Base-by-base conservation (phyloP, 30 jellyfish, hydroid and myxozoan species). In the Hydra vulgaris region DNA sequence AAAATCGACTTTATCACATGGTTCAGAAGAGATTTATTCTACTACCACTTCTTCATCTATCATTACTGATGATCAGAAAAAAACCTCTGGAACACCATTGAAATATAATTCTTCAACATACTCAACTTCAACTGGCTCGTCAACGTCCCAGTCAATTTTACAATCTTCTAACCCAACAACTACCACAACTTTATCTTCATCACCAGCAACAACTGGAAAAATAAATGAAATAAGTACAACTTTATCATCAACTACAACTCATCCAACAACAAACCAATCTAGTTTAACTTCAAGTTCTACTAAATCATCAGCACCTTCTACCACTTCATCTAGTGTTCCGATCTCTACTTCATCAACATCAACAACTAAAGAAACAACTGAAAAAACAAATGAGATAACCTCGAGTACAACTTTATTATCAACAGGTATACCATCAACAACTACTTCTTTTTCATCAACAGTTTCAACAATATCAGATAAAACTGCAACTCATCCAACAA, bases 291-390 rank as follows among this genome's bases (percentile, higher is more conserved):
- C n/a, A n/a, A n/a, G n/a, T n/a, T n/a, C n/a, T 1, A 53, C 27
- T 16, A 20, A 25, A 74, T 80, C 87, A 3, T 66, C 87, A 80
- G 67, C 87, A 67, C 72, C 73, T 8, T 85, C 73, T 5, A 67
- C 87, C 7, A 80, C 85, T 15, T 18, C 21, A 17, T 68, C 85
- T 8, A 12, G 74, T 1, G 67, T 52, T 0, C 16, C 85, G 4
- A 20, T 40, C 19, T 18, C 85, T 8, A 23, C 85, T 27, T 18
- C 26, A 23, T 21, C 17, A 0, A 21, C 85, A 7, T 22, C 85
- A 1, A 1, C 27, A 52, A 27, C 54, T 1, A n/a, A 87, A 8
- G 18, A 86, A 19, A 54, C 74, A 21, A 54, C 21, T 22, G 79
- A 61, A 20, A 61, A 69, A 54, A 61, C 81, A 8, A 23, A 53